phyloP scores from a whole-genome alignment of 2,797 vertebrate genomes.

The Sitta carolinensis region DNA sequence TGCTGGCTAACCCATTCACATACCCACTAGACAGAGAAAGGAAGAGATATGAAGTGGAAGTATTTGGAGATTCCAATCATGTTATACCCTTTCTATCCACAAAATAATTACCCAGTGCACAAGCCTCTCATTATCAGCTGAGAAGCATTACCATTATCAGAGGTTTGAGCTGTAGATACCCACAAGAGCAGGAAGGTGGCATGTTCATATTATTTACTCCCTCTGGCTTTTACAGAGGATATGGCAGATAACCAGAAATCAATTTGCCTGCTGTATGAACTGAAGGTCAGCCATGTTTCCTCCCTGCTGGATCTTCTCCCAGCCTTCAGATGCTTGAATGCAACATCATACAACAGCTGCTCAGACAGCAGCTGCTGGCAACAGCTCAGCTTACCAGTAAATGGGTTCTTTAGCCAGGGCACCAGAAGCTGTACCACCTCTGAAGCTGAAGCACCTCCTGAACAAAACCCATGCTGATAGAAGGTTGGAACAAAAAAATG shows the following conservation, averaged over 20 bases:
- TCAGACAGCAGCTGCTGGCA: constrained; percentile 5
- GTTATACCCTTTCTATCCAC: neutral
- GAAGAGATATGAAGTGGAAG: neutral
- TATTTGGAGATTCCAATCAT: neutral
- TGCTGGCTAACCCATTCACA: neutral
- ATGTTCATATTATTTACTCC: neutral
- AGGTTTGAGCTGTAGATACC: neutral
- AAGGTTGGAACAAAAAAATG: neutral
- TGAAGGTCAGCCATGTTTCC: neutral
- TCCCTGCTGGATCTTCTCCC: neutral
- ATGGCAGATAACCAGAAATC: neutral
- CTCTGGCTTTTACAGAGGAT: neutral
- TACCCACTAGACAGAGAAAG: neutral
- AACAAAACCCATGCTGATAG: neutral
- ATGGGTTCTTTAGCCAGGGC: neutral
- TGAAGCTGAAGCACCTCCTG: neutral
- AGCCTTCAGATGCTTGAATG: neutral
- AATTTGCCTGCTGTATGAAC: neutral
- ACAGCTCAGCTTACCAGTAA: neutral
- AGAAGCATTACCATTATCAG: neutral
- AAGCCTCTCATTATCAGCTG: neutral
- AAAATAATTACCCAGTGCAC: neutral
- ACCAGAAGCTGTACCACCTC: neutral
- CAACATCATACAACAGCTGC: neutral
- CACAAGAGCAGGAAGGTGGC: neutral